These are phyloP conservation scores for Conus betulinus DNA, from an alignment of 1,140 invertebrate species.

Conservation along the genomic window DNA sequence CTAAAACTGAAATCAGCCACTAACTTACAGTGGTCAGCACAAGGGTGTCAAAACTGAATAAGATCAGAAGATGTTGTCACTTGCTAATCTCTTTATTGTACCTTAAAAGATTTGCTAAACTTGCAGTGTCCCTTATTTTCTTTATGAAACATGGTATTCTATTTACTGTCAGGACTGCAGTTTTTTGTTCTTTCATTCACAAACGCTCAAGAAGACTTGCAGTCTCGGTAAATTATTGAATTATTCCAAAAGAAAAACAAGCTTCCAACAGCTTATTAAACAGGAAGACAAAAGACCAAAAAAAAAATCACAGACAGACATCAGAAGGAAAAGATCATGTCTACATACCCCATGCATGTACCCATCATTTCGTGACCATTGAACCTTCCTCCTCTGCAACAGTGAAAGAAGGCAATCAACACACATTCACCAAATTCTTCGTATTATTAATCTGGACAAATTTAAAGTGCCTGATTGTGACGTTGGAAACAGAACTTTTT, in stretches of 20 bases:
- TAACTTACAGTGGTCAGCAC: no score
- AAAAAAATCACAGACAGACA: neutral
- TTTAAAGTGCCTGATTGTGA: neutral
- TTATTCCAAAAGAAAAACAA: neutral
- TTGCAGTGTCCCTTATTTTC: no score
- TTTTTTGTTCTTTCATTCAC: neutral
- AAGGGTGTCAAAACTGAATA: no score
- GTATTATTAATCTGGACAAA: neutral
- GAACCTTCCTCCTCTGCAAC: constrained; percentile 47
- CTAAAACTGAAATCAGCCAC: no score
- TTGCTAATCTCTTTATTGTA: no score
- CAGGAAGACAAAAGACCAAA: neutral
- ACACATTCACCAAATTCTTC: neutral
- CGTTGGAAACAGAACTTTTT: neutral
- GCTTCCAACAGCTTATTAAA: neutral
- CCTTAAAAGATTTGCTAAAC: no score
- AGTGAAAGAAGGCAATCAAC: neutral
- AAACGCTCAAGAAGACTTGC: neutral
- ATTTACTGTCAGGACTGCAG: neutral
- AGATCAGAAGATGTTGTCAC: no score
- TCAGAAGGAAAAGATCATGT: neutral
- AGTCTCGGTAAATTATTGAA: neutral
- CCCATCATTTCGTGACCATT: constrained; percentile 60
- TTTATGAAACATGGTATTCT: no score
- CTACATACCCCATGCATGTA: constrained; percentile 70